A percentile compares a stretch with the other conserved stretches of the same genome.
Evolutionary conservation across 2,888 invertebrate species (phyloP).

Genomic region (Aporophyla lueneburgensis): DNA sequence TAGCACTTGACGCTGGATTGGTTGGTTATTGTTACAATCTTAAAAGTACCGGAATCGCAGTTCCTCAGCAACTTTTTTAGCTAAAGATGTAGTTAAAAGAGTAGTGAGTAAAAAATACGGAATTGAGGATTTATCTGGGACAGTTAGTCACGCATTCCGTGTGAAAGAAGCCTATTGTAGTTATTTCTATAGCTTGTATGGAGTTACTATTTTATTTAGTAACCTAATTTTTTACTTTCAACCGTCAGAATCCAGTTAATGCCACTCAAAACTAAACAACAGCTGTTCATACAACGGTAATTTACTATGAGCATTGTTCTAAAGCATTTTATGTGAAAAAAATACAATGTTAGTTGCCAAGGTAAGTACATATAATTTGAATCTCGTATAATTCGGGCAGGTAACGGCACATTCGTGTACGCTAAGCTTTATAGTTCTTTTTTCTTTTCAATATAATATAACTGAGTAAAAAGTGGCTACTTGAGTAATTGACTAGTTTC

Average conservation of each 20-base stretch:
- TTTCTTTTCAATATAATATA: constrained; percentile 6
- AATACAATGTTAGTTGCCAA: constrained; percentile 68
- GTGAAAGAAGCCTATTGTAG: constrained; percentile 45
- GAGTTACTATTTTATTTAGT: constrained; percentile 34
- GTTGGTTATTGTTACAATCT: background rate
- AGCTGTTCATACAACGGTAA: constrained; percentile 54
- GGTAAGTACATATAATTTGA: constrained; percentile 63
- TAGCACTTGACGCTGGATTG: too few relatives aligned
- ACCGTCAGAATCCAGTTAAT: constrained; percentile 15
- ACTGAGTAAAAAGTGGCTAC: background rate
- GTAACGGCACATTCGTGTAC: constrained; percentile 37
- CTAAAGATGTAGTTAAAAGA: constrained; percentile 18
- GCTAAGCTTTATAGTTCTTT: constrained; percentile 4
- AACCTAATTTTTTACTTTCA: constrained; percentile 50
- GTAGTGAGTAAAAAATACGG: constrained; percentile 38
- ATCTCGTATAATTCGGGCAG: constrained; percentile 41
- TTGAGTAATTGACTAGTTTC: background rate
- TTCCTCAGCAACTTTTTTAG: constrained; percentile 31
- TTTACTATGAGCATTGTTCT: constrained; percentile 52
- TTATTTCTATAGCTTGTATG: constrained; percentile 39
- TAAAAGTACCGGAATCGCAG: constrained; percentile 11
- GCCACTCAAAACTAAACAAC: constrained; percentile 14
- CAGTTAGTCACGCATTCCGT: constrained; percentile 52
- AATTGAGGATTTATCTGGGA: constrained; percentile 42
- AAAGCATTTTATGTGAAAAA: constrained; percentile 56